Evolutionary conservation across 2,888 invertebrate species (phyloP).

Genomic region (Acanthosepion pharaonis): DNA sequence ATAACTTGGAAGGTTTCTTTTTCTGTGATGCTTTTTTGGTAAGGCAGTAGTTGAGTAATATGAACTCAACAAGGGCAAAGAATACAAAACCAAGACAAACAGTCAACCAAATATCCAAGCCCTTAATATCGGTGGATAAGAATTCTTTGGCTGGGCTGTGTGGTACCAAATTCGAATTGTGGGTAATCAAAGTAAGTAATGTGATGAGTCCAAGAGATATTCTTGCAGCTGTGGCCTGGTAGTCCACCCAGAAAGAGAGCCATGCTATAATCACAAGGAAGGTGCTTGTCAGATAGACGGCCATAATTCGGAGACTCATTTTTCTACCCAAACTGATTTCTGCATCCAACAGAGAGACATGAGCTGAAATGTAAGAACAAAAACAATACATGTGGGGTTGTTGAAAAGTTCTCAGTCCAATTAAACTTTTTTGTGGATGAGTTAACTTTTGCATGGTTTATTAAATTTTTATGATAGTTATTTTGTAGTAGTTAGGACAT

Average conservation of each 20-base stretch:
- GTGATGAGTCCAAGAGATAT: slow-evolving; percentile 21
- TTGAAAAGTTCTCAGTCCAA: too few species aligned
- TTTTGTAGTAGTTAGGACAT: too few species aligned
- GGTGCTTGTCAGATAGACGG: background rate
- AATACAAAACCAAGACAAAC: slow-evolving; percentile 38
- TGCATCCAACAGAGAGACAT: background rate
- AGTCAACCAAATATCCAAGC: slow-evolving; percentile 24
- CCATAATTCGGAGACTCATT: slow-evolving; percentile 34
- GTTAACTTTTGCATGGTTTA: too few species aligned
- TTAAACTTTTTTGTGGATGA: too few species aligned
- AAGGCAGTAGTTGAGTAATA: background rate
- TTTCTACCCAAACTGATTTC: background rate
- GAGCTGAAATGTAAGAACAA: background rate
- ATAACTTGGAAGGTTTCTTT: background rate
- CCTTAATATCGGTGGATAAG: slow-evolving; percentile 18
- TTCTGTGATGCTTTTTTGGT: background rate
- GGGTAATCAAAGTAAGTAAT: slow-evolving; percentile 45
- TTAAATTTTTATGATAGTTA: too few species aligned
- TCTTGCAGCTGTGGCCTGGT: slow-evolving; percentile 15
- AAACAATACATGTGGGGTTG: too few species aligned
- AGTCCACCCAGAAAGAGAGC: slow-evolving; percentile 35
- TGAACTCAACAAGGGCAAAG: slow-evolving; percentile 37
- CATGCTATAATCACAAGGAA: slow-evolving; percentile 16
- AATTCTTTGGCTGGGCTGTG: background rate
- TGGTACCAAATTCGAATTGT: slow-evolving; percentile 25